Evolutionary conservation across 2,113 vertebrate genomes (phyloP).

Genomic region (Carassius auratus): DNA sequence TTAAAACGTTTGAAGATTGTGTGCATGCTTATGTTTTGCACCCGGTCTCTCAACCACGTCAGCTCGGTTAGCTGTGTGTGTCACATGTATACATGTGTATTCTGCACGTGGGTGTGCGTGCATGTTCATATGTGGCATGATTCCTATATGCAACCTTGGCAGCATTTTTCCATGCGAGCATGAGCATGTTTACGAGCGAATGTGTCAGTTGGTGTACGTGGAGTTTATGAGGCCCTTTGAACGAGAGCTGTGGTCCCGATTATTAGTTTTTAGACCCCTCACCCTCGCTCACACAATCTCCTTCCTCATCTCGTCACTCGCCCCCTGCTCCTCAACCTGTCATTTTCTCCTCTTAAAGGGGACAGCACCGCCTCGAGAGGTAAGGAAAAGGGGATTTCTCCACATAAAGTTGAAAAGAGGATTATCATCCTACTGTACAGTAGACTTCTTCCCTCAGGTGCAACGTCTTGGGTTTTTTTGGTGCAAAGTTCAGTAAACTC

Average conservation of each 20-base stretch:
- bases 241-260: slow-evolving; percentile 49
- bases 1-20: background rate
- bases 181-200: slow-evolving; percentile 42
- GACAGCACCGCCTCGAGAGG: slow-evolving; percentile 28
- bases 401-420: slow-evolving; percentile 28
- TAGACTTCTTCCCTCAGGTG: slow-evolving; percentile 5
- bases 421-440: background rate
- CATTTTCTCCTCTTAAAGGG: slow-evolving; percentile 25
- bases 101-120: slow-evolving; percentile 23
- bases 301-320: background rate
- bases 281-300: background rate
- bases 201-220: slow-evolving; percentile 23
- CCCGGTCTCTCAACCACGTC: background rate
- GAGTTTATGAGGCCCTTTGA: slow-evolving; percentile 53
- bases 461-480: background rate
- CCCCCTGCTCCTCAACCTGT: background rate
- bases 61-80: background rate
- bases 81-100: background rate
- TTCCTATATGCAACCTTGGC: slow-evolving; percentile 28
- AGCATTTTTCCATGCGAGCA: slow-evolving; percentile 31
- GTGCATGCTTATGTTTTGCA: background rate
- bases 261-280: background rate
- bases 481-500: slow-evolving; percentile 2
- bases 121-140: background rate
- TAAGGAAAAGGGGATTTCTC: slow-evolving; percentile 30